These are phyloP conservation scores for Cataglyphis livida DNA, from an alignment of 2,888 invertebrate genomes.

Conservation along the genomic window DNA sequence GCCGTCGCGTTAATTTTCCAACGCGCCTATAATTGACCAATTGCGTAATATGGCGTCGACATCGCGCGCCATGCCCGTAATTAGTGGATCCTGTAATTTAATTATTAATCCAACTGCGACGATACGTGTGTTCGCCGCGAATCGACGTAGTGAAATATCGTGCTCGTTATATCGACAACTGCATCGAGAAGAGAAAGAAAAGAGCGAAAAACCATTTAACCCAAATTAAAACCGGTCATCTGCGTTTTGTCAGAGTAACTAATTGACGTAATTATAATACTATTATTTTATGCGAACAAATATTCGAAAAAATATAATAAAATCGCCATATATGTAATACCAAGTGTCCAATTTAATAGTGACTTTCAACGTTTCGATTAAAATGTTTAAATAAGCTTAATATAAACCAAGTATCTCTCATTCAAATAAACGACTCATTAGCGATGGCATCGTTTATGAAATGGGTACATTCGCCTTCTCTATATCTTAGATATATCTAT, in stretches of 20 bases:
- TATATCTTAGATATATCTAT: not conserved
- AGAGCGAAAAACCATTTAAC: conserved; percentile 60
- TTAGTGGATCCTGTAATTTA: conserved; percentile 68
- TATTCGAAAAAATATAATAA: conserved; percentile 6
- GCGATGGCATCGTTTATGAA: conserved; percentile 14
- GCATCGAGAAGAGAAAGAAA: not conserved
- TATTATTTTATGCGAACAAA: conserved; percentile 7
- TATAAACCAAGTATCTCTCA: not conserved
- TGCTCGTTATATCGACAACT: conserved; percentile 58
- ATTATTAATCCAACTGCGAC: conserved; percentile 72
- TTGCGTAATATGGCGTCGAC: conserved; percentile 39
- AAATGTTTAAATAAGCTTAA: not conserved
- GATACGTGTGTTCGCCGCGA: conserved; percentile 51
- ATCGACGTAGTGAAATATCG: conserved; percentile 56
- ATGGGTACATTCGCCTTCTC: not conserved
- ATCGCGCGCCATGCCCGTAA: conserved; percentile 56
- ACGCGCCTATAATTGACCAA: conserved; percentile 59
- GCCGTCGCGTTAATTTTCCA: conserved; percentile 37
- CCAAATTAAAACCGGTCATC: conserved; percentile 56
- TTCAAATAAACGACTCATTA: conserved; percentile 17
- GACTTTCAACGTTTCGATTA: conserved; percentile 23
- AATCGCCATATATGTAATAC: not conserved
- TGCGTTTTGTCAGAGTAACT: conserved; percentile 23
- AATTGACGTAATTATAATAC: conserved; percentile 40
- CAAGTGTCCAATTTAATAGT: conserved; percentile 20